Conservation (phyloP, 2,113 vertebrate species). For the Hyaena hyaena region DNA sequence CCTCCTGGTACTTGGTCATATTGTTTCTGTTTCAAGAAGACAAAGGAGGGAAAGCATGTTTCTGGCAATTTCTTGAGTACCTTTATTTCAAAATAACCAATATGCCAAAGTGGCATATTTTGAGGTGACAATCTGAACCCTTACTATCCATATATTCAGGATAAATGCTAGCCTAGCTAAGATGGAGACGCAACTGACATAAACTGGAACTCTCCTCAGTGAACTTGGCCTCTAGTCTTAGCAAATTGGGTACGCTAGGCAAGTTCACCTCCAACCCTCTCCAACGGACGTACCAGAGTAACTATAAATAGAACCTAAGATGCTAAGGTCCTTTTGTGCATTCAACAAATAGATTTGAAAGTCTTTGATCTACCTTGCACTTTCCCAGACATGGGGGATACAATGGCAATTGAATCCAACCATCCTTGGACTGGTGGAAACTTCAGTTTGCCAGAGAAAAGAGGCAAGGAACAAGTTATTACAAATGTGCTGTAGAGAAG, state of each 20-base stretch:
- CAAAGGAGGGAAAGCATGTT: not conserved
- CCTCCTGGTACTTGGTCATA: not conserved
- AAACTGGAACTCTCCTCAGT: not conserved
- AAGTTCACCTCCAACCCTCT: not conserved
- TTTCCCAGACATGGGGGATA: not conserved
- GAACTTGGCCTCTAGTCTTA: not conserved
- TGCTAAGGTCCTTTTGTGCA: not conserved
- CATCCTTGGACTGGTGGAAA: not conserved
- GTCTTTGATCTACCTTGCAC: not conserved
- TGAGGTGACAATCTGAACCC: not conserved
- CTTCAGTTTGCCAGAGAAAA: conserved; percentile 4
- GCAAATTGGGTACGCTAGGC: not conserved
- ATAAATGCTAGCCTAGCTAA: conserved; percentile 9
- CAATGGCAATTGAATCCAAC: not conserved
- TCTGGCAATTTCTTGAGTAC: not conserved
- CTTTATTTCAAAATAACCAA: not conserved
- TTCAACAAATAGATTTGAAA: not conserved
- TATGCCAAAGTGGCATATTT: not conserved
- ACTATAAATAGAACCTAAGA: not conserved
- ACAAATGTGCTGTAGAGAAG: not conserved
- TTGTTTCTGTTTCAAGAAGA: not conserved
- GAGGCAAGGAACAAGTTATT: not conserved
- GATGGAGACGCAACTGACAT: not conserved
- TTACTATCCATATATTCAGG: not conserved
- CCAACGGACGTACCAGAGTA: not conserved